Evolutionary conservation across 1,140 invertebrate species (phyloP), one percentile per base, ranked within the genome.

Genomic region (Pissodes strobi): DNA sequence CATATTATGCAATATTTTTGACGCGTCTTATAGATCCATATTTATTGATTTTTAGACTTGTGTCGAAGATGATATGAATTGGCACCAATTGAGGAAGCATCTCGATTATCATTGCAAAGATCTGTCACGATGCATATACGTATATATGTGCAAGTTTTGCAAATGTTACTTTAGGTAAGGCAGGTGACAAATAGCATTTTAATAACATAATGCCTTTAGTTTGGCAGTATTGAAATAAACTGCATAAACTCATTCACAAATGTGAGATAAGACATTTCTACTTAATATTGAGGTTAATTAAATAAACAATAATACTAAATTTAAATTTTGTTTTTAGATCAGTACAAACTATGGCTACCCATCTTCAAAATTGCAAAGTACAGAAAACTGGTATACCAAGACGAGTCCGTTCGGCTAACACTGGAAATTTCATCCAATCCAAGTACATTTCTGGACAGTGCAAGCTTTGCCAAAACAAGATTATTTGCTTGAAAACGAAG

Each of bases 141-240:
- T 74, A 22, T 75, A 63, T 41, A 69, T 70, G 25, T 76, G 74
- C 61, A 74, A 70, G 53, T 67, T 48, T 27, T 76, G 74, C 56
- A 66, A 68, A 6, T 72, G 66, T 51, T 73, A 71, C 51, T 76
- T 75, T 58, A 59, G 72, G 38, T 64, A 55, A 43, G 51, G 9
- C n/a, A 43, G 15, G 9, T 12, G 9, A 43, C 13, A 43, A 43
- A 43, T 6, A 43, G 13, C 13, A 43, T 43, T 43, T 43, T 43
- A 12, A 6, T 5, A 34, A 6, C 30, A 8, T 34, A n/a, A 34
- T n/a, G 30, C n/a, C 6, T 34, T 34, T 34, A 34, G n/a, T n/a
- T n/a, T n/a, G n/a, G n/a, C n/a, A n/a, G n/a, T n/a, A n/a, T n/a
- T n/a, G n/a, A n/a, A n/a, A n/a, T n/a, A n/a, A n/a, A n/a, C n/a